A percentile compares a stretch with the other conserved stretches of the same genome.
These are phyloP conservation scores for Alloscopus bannaensis DNA, from an alignment of 2,888 invertebrate species.

Conservation along the genomic window DNA sequence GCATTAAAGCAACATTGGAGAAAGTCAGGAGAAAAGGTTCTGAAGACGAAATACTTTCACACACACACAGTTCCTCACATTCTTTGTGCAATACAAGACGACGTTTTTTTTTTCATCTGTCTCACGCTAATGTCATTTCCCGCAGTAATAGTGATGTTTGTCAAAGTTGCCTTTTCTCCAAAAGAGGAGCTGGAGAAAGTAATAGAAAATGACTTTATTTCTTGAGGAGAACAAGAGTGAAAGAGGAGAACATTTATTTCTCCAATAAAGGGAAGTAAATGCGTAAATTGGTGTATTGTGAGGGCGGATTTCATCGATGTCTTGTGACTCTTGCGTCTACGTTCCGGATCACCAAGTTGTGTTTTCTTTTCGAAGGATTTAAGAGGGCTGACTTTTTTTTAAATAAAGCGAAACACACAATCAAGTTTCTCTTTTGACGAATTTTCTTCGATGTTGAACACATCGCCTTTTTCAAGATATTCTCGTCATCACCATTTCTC, in stretches of 20 bases:
- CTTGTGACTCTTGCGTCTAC: too few species aligned
- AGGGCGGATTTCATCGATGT: too few species aligned
- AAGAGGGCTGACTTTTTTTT: too few species aligned
- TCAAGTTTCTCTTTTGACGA: neutral
- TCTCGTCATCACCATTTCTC: too few species aligned
- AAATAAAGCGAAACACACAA: too few species aligned
- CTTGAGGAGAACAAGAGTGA: neutral
- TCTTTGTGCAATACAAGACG: too few species aligned
- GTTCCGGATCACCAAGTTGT: too few species aligned
- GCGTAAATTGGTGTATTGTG: constrained; percentile 39
- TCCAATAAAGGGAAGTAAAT: constrained; percentile 20
- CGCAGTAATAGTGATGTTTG: neutral
- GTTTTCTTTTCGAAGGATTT: too few species aligned
- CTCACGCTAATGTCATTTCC: neutral
- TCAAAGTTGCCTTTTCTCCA: neutral
- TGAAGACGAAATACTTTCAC: neutral
- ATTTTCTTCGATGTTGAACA: too few species aligned
- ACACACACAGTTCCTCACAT: neutral
- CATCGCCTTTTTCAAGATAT: too few species aligned
- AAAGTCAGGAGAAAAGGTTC: constrained; percentile 1
- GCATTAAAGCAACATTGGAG: neutral
- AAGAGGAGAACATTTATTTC: constrained; percentile 31
- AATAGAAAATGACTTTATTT: neutral
- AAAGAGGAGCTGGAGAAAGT: constrained; percentile 3
- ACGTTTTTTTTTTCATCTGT: neutral